These are phyloP conservation scores for Pollenia amentaria DNA, from an alignment of 2,888 invertebrate genomes.

Conservation along the genomic window DNA sequence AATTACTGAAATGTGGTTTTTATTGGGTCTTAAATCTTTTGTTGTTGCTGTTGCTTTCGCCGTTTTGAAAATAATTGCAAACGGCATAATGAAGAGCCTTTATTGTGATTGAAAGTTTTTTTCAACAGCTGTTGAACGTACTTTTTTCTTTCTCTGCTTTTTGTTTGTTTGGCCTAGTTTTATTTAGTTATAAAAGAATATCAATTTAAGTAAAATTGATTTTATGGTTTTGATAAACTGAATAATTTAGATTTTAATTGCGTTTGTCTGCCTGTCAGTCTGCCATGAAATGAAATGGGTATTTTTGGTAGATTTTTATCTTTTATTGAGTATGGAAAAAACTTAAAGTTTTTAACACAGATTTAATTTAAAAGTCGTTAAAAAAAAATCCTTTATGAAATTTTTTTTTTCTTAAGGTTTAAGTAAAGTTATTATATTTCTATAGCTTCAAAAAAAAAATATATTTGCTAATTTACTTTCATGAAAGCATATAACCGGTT, in stretches of 20 bases:
- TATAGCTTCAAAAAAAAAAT: too few species aligned
- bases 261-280: conserved; percentile 40
- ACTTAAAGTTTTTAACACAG: neutral
- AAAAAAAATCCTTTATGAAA: neutral
- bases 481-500: too few species aligned
- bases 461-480: too few species aligned
- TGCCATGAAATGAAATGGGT: neutral
- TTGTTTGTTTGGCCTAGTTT: conserved; percentile 47
- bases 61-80: conserved; percentile 27
- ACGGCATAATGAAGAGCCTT: conserved; percentile 13
- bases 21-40: conserved; percentile 18
- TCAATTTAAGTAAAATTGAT: conserved; percentile 36
- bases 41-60: neutral
- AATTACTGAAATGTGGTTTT: conserved; percentile 42
- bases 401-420: neutral
- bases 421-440: neutral
- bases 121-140: conserved; percentile 21
- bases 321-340: neutral
- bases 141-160: neutral
- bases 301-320: neutral
- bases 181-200: conserved; percentile 14
- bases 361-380: neutral
- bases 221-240: neutral
- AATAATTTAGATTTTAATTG: neutral
- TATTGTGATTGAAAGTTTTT: conserved; percentile 6